Conservation (phyloP, 2,888 invertebrate genomes). For the Acleris laterana region DNA sequence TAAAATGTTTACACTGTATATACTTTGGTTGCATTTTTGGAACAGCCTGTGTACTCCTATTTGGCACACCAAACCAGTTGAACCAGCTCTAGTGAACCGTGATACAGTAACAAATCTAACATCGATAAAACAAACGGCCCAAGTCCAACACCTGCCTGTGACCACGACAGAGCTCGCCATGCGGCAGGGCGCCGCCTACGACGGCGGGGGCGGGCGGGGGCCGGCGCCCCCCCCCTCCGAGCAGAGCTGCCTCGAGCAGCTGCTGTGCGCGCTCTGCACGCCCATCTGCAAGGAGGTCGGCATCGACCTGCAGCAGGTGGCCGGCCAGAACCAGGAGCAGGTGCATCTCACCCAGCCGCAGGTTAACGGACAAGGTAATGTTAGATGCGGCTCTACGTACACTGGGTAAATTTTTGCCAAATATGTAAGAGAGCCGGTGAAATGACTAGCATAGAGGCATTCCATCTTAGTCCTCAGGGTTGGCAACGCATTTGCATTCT, state of each 20-base stretch:
- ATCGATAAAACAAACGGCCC: too few relatives aligned
- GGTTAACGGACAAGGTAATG: constrained; percentile 50
- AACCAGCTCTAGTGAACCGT: too few relatives aligned
- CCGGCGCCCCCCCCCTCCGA: constrained; percentile 49
- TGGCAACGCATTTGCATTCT: too few relatives aligned
- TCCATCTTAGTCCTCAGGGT: too few relatives aligned
- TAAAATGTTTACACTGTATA: too few relatives aligned
- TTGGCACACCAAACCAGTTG: too few relatives aligned
- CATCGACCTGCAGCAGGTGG: constrained; percentile 68
- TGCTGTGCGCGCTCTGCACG: constrained; percentile 75
- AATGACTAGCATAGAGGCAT: too few relatives aligned
- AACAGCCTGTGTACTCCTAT: too few relatives aligned
- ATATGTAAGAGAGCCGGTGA: too few relatives aligned
- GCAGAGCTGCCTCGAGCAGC: constrained; percentile 72
- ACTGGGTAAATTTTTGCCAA: constrained; percentile 15
- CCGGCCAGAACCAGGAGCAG: constrained; percentile 56
- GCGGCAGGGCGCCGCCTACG: constrained; percentile 67
- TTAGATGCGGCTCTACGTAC: neutral
- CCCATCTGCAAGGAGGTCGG: constrained; percentile 82
- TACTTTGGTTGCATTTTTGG: too few relatives aligned
- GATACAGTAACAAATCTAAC: too few relatives aligned
- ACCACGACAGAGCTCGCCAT: constrained; percentile 68
- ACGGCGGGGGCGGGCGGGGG: constrained; percentile 53
- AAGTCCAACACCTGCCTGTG: neutral
- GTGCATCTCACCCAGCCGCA: constrained; percentile 73